Evolutionary conservation across 2,113 vertebrate species (phyloP).

Genomic region (Leucopsar rothschildi): DNA sequence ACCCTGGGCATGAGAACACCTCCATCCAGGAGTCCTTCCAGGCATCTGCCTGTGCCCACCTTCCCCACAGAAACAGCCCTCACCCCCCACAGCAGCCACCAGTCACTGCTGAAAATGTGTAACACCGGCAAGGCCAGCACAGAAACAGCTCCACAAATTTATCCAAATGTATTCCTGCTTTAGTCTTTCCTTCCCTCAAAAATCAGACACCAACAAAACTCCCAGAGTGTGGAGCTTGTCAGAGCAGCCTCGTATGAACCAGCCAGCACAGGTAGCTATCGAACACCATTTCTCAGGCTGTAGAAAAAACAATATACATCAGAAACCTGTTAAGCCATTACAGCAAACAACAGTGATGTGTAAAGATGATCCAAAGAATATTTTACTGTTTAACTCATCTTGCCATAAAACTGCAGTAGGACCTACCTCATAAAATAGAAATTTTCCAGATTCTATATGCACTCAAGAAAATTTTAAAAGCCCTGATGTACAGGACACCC

Average conservation of each 20-base stretch:
- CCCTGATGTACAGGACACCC: background rate
- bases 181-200: background rate
- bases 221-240: background rate
- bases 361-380: background rate
- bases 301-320: background rate
- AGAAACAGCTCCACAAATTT: background rate
- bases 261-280: background rate
- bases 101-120: background rate
- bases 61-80: background rate
- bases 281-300: background rate
- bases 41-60: background rate
- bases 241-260: background rate
- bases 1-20: too few relatives aligned
- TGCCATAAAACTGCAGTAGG: background rate
- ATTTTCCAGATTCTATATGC: background rate
- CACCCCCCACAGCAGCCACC: background rate
- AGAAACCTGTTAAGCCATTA: background rate
- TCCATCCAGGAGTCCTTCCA: background rate
- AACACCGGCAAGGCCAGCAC: background rate
- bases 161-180: background rate
- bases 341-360: background rate
- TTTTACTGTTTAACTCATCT: constrained; percentile 5
- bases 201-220: background rate
- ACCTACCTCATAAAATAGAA: background rate
- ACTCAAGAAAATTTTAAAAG: background rate